Base-by-base conservation (phyloP, 2,113 vertebrate genomes). In the Chlamydotis undulata region DNA sequence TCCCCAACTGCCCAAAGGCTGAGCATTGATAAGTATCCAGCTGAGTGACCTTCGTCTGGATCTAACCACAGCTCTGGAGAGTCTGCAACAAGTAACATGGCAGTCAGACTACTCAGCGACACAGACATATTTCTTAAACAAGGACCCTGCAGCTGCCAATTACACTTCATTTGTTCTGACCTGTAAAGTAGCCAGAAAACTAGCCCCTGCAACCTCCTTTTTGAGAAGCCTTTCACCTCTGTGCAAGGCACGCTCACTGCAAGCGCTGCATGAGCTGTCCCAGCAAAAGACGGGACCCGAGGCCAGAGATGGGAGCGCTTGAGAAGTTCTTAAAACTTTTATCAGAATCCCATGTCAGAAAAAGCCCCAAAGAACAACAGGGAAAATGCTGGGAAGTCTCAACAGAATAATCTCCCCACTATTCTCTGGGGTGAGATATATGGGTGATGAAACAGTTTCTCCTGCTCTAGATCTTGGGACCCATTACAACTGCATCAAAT, bases 81-180 rank as follows among this genome's bases (percentile, higher is more conserved):
- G 61, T 43, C 91, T 94, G 53, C 70, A 92, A 87, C 82, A 87
- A 78, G n/a, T 37, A 83, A 64, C 80, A 28, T 1, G 39, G 73
- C 84, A 92, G 73, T 78, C 60, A 57, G 18, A 89, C 69, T 75
- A 84, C 39, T 74, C 69, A 49, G 84, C 65, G 59, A 94, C 67
- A 69, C 21, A 19, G 23, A 52, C 12, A 0, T 35, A 45, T 15
- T 86, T 93, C 43, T 68, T 71, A 78, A 95, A 90, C 59, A 75
- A 94, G 83, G 67, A 90, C 50, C 53, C 87, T 71, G 50, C 57
- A 89, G 89, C 87, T 87, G 65, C 81, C 88, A 65, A 74, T 75
- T 71, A 95, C 53, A 84, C 89, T 95, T 93, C 71, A 88, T 79
- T 84, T 93, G 28, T 87, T 93, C 86, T 87, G 81, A 85, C 61